Conservation (phyloP, 1,140 invertebrate species). For the Lasioglossum albipes region DNA sequence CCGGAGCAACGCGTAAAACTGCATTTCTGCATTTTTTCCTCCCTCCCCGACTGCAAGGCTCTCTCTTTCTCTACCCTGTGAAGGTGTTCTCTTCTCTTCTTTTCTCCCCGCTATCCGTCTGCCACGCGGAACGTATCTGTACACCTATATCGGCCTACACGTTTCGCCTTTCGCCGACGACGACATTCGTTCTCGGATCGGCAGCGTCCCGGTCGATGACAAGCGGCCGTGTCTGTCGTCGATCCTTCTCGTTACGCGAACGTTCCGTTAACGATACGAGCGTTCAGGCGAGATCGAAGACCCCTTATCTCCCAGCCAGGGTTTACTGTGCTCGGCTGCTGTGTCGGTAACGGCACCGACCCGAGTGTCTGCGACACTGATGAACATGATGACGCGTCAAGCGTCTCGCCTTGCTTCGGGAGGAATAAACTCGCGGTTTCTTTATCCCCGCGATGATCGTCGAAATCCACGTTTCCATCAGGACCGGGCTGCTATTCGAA, state of each 20-base stretch:
- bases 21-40: slow-evolving; percentile 48
- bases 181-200: slow-evolving; percentile 33
- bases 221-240: slow-evolving; percentile 9
- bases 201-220: slow-evolving; percentile 11
- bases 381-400: slow-evolving; percentile 1
- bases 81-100: no score
- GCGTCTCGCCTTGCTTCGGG: background rate
- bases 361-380: slow-evolving; percentile 14
- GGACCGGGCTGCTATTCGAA: no score
- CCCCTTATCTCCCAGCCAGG: slow-evolving; percentile 50
- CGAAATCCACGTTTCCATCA: background rate
- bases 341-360: background rate
- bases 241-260: slow-evolving; percentile 30
- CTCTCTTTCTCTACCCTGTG: background rate
- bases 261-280: slow-evolving; percentile 18
- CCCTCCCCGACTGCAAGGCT: background rate
- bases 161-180: slow-evolving; percentile 55
- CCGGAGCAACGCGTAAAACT: slow-evolving; percentile 35
- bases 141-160: slow-evolving; percentile 30
- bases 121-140: background rate
- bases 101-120: background rate
- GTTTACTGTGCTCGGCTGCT: background rate
- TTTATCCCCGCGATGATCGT: background rate
- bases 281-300: slow-evolving; percentile 43
- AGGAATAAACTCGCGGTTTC: background rate